Conservation (phyloP, 2,113 vertebrate species). For the Panthera uncia region DNA sequence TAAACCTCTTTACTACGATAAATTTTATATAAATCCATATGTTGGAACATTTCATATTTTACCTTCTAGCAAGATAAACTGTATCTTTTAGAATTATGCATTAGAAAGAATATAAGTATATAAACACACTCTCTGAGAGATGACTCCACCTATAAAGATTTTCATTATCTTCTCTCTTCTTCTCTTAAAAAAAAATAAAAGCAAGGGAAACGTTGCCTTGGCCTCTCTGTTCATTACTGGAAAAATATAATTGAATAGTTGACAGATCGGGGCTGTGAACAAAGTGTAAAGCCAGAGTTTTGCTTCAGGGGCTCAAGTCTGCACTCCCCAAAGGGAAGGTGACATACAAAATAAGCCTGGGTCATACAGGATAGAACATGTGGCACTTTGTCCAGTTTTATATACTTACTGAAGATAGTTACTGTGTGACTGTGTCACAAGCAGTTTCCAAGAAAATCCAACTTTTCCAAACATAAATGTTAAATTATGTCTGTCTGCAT, state of each 20-base stretch:
- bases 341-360: background rate
- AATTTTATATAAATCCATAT: slow-evolving; percentile 6
- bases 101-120: background rate
- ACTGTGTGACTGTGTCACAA: background rate
- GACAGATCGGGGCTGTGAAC: background rate
- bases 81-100: background rate
- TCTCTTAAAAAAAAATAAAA: background rate
- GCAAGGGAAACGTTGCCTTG: background rate
- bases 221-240: background rate
- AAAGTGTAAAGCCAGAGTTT: background rate
- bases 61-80: background rate
- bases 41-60: background rate
- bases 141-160: background rate
- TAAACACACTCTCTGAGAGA: background rate
- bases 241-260: background rate
- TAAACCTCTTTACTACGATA: background rate
- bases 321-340: background rate
- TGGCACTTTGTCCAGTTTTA: background rate
- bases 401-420: background rate
- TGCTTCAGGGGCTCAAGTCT: background rate
- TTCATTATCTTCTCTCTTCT: background rate
- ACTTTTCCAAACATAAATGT: background rate
- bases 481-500: background rate
- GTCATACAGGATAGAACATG: background rate
- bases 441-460: background rate